Evolutionary conservation across 2,113 vertebrate genomes (phyloP), one percentile per base, ranked within the genome.

Genomic region (Pelmatolapia mariae): DNA sequence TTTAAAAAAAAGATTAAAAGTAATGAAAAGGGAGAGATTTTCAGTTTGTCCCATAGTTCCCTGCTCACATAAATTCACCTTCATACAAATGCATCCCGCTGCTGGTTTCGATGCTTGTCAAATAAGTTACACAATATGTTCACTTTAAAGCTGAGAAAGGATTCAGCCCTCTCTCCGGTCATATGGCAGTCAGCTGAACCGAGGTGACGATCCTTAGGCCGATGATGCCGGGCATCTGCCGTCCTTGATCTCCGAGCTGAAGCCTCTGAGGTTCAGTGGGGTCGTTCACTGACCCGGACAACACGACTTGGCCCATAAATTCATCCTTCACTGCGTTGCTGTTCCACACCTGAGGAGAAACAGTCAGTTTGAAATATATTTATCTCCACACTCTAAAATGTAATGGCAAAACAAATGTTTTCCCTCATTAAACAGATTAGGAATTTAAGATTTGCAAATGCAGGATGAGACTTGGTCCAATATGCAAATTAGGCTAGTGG

Each of bases 221-320:
- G 95, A 99, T 96, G 93, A 10, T 92, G 6, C 97, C 98, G 13
- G 97, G 97, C 96, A 97, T 96, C 19, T 82, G 91, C 18, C 68
- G 57, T 52, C 96, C 96, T 76, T 94, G 95, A 80, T 95, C 96
- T 92, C 87, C 96, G 90, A 99, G 96, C 95, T 96, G 96, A 80
- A 99, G 96, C 88, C 47, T 95, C 95, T 96, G 97, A 73, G 91
- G 93, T 16, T 94, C 86, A 4, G 81, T 31, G 83, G 92, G 89
- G 90, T 98, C 97, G 1, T 87, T 92, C 29, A 94, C 96, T 10
- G 95, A 91, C 1, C 97, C 98, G 5, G 97, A 87, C 91, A 99
- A 89, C 82, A 96, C 96, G 19, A 98, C 97, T 89, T 98, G 97
- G 45, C 98, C 98, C 86, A 99, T 93, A 61, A 99, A 97, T 86